phyloP scores from a whole-genome alignment of 2,113 vertebrate genomes.

The Perca fluviatilis region DNA sequence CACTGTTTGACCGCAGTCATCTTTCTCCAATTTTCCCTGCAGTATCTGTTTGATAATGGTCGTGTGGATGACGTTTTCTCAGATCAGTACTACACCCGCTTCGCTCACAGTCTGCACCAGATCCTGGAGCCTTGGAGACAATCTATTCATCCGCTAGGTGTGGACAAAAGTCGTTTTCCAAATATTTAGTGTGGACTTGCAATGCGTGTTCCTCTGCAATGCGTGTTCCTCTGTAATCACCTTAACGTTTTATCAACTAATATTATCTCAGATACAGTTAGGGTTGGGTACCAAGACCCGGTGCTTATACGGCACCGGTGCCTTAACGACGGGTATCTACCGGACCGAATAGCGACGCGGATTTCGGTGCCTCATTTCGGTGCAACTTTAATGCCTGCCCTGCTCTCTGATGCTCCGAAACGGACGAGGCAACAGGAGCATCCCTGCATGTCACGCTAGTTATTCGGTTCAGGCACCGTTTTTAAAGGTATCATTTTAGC shows the following conservation, averaged over 20 bases:
- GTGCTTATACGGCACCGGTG: no score
- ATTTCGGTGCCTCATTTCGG: no score
- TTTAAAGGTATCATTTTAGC: no score
- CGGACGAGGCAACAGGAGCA: no score
- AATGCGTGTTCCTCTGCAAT: not conserved
- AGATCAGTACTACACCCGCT: slow-evolving; percentile 81
- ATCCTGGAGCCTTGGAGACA: slow-evolving; percentile 95
- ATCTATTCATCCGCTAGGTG: slow-evolving; percentile 94
- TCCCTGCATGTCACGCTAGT: no score
- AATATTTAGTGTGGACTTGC: not conserved
- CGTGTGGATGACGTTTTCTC: slow-evolving; percentile 90
- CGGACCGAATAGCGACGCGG: no score
- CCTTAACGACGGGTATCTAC: no score
- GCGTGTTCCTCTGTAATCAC: not conserved
- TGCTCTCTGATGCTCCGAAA: no score
- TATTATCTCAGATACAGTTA: not conserved
- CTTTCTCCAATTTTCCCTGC: slow-evolving; percentile 1
- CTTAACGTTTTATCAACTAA: not conserved
- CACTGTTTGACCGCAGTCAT: not conserved
- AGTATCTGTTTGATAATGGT: slow-evolving; percentile 84
- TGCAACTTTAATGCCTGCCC: no score
- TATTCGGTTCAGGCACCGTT: no score
- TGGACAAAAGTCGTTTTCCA: slow-evolving; percentile 45
- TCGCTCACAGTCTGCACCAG: slow-evolving; percentile 94
- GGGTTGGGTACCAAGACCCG: no score